A percentile compares a stretch with the other conserved stretches of the same genome.
phyloP scores from a whole-genome alignment of 2,888 invertebrate species.

The Ennomos quercinarius region DNA sequence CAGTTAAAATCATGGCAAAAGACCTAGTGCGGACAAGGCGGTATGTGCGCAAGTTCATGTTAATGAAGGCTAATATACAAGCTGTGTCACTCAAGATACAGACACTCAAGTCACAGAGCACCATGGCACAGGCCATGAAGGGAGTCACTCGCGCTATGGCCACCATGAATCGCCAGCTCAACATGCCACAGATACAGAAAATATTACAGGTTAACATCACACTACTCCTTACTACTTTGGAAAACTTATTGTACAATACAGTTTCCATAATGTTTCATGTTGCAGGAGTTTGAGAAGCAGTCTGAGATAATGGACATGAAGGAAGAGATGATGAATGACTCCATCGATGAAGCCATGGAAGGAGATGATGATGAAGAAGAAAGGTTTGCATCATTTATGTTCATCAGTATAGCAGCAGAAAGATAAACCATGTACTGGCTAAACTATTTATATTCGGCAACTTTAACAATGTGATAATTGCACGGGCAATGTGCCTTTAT shows the following conservation, averaged over 20 bases:
- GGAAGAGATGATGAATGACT: constrained; percentile 99
- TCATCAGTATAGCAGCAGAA: too few relatives aligned
- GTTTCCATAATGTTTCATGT: constrained; percentile 37
- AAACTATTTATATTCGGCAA: too few relatives aligned
- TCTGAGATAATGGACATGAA: constrained; percentile 99
- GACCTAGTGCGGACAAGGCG: constrained; percentile 98
- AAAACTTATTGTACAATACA: too few relatives aligned
- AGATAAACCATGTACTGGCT: too few relatives aligned
- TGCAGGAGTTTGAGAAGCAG: constrained; percentile 99
- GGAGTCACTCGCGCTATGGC: constrained; percentile 99
- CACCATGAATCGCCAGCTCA: constrained; percentile 98
- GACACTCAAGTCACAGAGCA: constrained; percentile 98
- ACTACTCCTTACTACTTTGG: not conserved
- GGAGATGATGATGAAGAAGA: constrained; percentile 99
- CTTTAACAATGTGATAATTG: too few relatives aligned
- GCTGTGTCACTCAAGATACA: constrained; percentile 99
- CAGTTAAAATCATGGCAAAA: constrained; percentile 99
- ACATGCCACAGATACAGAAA: constrained; percentile 99
- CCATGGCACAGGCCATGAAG: constrained; percentile 99
- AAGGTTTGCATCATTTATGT: constrained; percentile 84
- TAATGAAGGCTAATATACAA: constrained; percentile 99
- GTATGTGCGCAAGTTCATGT: constrained; percentile 98
- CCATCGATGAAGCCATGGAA: constrained; percentile 99
- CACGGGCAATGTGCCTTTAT: too few relatives aligned
- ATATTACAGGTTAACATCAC: constrained; percentile 85